These are phyloP conservation scores for Melitaea cinxia DNA, from an alignment of 1,140 invertebrate genomes.

Conservation along the genomic window DNA sequence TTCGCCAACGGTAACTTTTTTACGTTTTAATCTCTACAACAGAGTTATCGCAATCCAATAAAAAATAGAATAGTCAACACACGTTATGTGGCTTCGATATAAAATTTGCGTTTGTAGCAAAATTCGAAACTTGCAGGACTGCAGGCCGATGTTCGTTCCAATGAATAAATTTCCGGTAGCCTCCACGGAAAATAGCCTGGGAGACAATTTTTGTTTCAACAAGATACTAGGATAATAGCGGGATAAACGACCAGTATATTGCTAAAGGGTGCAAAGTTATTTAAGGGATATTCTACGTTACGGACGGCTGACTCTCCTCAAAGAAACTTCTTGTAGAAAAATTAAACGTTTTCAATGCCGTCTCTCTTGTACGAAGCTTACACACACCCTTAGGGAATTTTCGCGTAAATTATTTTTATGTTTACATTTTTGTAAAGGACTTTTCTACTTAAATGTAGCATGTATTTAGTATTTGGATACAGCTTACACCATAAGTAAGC, in stretches of 20 bases:
- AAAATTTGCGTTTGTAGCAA: slow-evolving; percentile 10
- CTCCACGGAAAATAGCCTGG: slow-evolving; percentile 24
- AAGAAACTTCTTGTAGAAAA: not conserved
- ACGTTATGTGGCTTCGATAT: not conserved
- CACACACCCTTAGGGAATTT: too few relatives aligned
- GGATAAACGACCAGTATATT: slow-evolving; percentile 16
- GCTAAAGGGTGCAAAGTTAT: not conserved
- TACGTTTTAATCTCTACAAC: too few relatives aligned
- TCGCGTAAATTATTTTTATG: too few relatives aligned
- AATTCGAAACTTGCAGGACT: slow-evolving; percentile 17
- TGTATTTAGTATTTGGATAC: too few relatives aligned
- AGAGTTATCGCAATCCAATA: not conserved
- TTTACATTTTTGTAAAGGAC: too few relatives aligned
- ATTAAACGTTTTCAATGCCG: too few relatives aligned
- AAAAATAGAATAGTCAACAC: not conserved
- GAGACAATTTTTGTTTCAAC: slow-evolving; percentile 9
- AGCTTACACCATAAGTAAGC: too few relatives aligned
- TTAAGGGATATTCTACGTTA: not conserved
- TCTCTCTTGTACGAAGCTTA: too few relatives aligned
- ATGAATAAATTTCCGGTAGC: slow-evolving; percentile 36
- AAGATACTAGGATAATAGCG: slow-evolving; percentile 15
- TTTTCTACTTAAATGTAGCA: too few relatives aligned
- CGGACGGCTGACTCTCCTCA: not conserved
- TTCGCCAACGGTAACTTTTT: too few relatives aligned
- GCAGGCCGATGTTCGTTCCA: slow-evolving; percentile 18